Evolutionary conservation across 2,113 vertebrate genomes (phyloP).

Genomic region (Fregata magnificens): DNA sequence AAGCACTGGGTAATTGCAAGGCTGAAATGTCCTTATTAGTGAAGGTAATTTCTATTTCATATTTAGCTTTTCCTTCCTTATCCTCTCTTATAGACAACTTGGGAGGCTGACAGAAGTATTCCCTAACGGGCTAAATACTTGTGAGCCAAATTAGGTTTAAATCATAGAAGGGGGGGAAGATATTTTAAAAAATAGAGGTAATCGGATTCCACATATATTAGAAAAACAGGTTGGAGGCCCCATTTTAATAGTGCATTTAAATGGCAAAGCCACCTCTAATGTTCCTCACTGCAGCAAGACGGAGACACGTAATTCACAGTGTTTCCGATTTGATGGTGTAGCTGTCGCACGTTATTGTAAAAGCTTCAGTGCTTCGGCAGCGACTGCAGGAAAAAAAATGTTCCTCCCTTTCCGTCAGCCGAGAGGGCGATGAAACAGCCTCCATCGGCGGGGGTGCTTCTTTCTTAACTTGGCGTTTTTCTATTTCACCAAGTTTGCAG

Average conservation of each 20-base stretch:
- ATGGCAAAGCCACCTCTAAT: background rate
- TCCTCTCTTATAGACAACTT: background rate
- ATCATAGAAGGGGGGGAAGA: background rate
- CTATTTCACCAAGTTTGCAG: background rate
- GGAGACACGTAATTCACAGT: background rate
- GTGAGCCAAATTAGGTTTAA: background rate
- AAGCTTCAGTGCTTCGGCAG: background rate
- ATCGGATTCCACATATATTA: background rate
- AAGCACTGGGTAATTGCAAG: background rate
- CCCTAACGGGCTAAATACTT: background rate
- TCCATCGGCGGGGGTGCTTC: accelerated
- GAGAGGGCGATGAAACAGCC: background rate
- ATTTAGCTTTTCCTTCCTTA: background rate
- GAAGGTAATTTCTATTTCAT: background rate
- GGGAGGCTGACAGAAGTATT: background rate
- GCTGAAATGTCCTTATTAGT: background rate
- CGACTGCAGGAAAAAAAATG: background rate
- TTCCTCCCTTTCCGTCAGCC: background rate
- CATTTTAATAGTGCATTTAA: background rate
- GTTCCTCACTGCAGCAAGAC: background rate
- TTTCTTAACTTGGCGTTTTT: background rate
- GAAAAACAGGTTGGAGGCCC: background rate
- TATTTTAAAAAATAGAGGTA: background rate
- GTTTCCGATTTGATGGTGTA: background rate
- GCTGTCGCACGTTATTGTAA: background rate